These are phyloP conservation scores for Solea solea DNA, from an alignment of 2,113 vertebrate genomes.

Conservation along the genomic window DNA sequence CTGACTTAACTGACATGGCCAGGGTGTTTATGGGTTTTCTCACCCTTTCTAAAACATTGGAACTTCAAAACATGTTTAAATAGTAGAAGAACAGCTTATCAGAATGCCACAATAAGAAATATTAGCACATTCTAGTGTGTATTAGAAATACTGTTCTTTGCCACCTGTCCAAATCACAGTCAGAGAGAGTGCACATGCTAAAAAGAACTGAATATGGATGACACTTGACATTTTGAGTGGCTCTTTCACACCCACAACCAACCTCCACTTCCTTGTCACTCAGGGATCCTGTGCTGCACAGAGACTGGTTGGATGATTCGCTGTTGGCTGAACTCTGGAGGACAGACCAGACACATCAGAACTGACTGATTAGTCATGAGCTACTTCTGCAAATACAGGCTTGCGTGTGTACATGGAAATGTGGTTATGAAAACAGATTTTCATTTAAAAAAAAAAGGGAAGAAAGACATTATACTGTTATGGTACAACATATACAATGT, in stretches of 20 bases:
- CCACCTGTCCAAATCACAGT: neutral
- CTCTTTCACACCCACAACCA: slow-evolving; percentile 48
- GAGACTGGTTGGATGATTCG: slow-evolving; percentile 96
- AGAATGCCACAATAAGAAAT: neutral
- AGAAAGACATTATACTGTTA: no score
- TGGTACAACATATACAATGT: no score
- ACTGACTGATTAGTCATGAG: slow-evolving; percentile 18
- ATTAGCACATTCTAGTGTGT: neutral
- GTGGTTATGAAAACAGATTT: neutral
- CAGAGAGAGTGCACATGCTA: neutral
- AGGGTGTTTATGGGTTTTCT: neutral
- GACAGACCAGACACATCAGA: slow-evolving; percentile 30
- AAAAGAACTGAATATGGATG: neutral
- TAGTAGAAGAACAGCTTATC: neutral
- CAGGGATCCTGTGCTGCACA: slow-evolving; percentile 94
- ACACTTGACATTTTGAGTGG: neutral
- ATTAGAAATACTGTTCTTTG: neutral
- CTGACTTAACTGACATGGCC: neutral
- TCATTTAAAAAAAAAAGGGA: no score
- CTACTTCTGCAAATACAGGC: neutral
- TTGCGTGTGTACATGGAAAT: neutral
- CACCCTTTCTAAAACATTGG: neutral
- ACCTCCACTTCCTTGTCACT: slow-evolving; percentile 97
- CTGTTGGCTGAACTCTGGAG: slow-evolving; percentile 89
- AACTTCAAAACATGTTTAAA: neutral